phyloP scores from a whole-genome alignment of 2,888 invertebrate species.

The Rhimphoctona megacephalus region DNA sequence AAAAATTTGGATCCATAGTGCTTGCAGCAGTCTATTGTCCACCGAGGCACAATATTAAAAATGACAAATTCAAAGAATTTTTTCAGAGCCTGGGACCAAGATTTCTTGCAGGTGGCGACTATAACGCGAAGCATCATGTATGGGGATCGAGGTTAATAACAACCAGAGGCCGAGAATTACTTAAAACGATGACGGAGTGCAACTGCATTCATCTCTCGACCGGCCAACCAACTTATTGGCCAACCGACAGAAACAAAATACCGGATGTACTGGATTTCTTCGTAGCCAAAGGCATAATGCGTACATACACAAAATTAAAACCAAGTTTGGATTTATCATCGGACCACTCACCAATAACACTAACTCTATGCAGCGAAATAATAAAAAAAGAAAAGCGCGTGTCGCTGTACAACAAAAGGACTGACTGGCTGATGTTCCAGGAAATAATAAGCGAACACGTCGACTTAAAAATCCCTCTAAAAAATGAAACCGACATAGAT shows the following conservation, averaged over 20 bases:
- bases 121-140: slow-evolving; percentile 69
- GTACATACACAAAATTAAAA: background rate
- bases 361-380: slow-evolving; percentile 7
- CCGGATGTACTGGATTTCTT: slow-evolving; percentile 74
- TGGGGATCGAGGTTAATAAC: slow-evolving; percentile 71
- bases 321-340: slow-evolving; percentile 1
- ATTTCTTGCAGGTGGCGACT: slow-evolving; percentile 69
- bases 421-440: too few species aligned
- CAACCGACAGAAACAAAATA: slow-evolving; percentile 68
- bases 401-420: too few species aligned
- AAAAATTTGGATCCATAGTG: slow-evolving; percentile 33
- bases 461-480: too few species aligned
- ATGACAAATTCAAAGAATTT: slow-evolving; percentile 65
- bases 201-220: slow-evolving; percentile 59
- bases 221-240: slow-evolving; percentile 68
- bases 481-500: too few species aligned
- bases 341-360: background rate
- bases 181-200: slow-evolving; percentile 22
- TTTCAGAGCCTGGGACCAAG: slow-evolving; percentile 64
- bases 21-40: too few species aligned
- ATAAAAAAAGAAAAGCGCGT: slow-evolving; percentile 38
- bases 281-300: slow-evolving; percentile 66
- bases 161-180: slow-evolving; percentile 56
- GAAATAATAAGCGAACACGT: too few species aligned
- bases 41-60: slow-evolving; percentile 70